Evolutionary conservation across 2,888 invertebrate genomes (phyloP), one percentile per base, ranked within the genome.

Genomic region (Acanthoscelides obtectus): DNA sequence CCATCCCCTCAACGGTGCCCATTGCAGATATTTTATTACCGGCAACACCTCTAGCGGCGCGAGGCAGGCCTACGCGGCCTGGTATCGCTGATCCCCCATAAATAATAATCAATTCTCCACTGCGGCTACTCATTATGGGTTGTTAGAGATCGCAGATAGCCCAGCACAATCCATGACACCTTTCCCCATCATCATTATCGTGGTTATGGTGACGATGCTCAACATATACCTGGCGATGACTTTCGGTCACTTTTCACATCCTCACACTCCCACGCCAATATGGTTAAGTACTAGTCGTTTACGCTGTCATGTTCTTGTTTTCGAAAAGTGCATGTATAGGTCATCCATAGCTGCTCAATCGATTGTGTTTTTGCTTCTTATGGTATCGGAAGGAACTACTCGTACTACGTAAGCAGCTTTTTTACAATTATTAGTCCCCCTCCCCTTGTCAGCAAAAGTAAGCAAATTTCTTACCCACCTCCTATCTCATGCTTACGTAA

Each of bases 61-160:
- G 45, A 45, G 45, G 45, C 22, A 68, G 20, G 22, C 20, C 68
- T 68, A 22, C 22, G 27, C 27, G 25, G 22, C 22, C 67, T 20
- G 22, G 19, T 20, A 22, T 69, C 64, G 64, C 64, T 64, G 65
- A 64, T 69, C 69, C 22, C 65, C 64, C 21, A 21, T 25, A 69
- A 64, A 64, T 64, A 69, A 69, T 69, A 64, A 69, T 69, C 69
- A 69, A 64, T 69, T 22, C 65, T 19, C 64, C 45, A 17, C 12
- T 17, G 45, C 45, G 45, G 45, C 45, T 45, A 45, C 45, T 45
- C 45, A 45, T 45, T 45, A 45, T 45, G 45, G 45, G 45, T 45
- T 45, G 45, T 45, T 45, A 45, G 45, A 45, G 45, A 45, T 45
- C 45, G 12, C 45, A 45, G 45, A 45, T 45, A 45, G 45, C 45